These are phyloP conservation scores for Drosophila kokeensis DNA, from an alignment of 2,888 invertebrate genomes.

Conservation along the genomic window DNA sequence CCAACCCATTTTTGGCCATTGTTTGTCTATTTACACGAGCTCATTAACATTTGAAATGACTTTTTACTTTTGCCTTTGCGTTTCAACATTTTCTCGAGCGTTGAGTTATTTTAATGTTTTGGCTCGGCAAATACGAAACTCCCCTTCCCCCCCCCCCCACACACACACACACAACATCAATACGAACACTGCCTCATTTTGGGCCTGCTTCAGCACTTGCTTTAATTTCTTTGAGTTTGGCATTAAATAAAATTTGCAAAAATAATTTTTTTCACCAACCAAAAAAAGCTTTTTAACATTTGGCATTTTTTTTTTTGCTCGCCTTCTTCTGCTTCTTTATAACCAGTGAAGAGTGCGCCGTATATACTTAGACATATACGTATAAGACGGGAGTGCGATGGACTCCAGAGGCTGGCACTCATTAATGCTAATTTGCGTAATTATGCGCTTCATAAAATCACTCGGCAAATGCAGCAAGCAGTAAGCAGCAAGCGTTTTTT, in stretches of 20 bases:
- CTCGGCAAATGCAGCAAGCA: conserved; percentile 64
- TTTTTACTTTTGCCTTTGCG: conserved; percentile 61
- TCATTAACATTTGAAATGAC: conserved; percentile 81
- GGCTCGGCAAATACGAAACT: conserved; percentile 57
- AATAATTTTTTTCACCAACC: conserved; percentile 64
- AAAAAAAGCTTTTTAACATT: conserved; percentile 53
- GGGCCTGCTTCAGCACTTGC: conserved; percentile 37
- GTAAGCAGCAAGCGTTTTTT: conserved; percentile 19
- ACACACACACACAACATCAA: too few relatives aligned
- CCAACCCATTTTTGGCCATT: conserved; percentile 57
- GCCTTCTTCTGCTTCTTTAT: conserved; percentile 12
- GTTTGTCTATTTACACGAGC: conserved; percentile 80
- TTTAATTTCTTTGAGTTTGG: conserved; percentile 69
- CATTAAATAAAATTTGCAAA: conserved; percentile 79
- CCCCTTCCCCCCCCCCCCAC: not conserved
- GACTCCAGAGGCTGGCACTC: conserved; percentile 58
- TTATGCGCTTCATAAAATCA: conserved; percentile 79
- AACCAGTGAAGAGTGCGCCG: conserved; percentile 22
- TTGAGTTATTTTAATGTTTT: conserved; percentile 73
- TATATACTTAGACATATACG: not conserved
- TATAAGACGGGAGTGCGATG: conserved; percentile 45
- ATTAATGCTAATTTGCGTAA: conserved; percentile 81
- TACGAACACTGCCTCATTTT: not conserved
- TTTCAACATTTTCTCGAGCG: conserved; percentile 49
- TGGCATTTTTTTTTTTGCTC: conserved; percentile 11